Base-by-base conservation (phyloP, 2,888 invertebrate genomes). In the Drosophila setosimentum region DNA sequence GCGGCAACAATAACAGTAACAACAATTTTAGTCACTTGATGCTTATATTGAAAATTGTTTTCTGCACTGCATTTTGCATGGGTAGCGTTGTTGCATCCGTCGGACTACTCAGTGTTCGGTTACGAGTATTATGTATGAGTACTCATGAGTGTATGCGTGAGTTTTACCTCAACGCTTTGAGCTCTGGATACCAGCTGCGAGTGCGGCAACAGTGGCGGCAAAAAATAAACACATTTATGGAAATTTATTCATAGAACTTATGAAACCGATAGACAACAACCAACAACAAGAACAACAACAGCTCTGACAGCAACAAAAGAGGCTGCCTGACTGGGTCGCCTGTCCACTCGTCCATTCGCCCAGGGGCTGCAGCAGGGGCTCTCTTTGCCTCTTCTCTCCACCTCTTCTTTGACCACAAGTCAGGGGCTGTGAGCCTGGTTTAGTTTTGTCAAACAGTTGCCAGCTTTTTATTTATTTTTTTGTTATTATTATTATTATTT, bases 191-290 rank as follows among this genome's bases (percentile, higher is more conserved):
- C 83, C 87, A 88, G 90, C 87, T 88, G 90, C 77, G 80, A 84
- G 61, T 72, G 75, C 69, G 71, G 7, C 70, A 77, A 66, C 71
- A 83, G 68, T 68, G 73, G 83, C 83, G 75, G 70, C 73, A 78
- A 79, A 88, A 88, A 87, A 87, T 86, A 80, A 89, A 84, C 85
- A 90, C 86, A 87, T 86, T 85, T 92, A 92, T 92, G 92, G 92
- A 92, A 92, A 92, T 92, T 92, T 92, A 92, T 92, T 92, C 92
- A 92, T 92, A 92, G 92, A 92, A 92, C 89, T 88, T 91, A 91
- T 91, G 88, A 90, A 87, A 87, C 89, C 86, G 88, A 86, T 89
- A 89, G 90, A 86, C 89, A 82, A 82, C 81, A 61, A 42, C 66
- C 72, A 78, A 35, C 82, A 83, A 66, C 68, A 68, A 40, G 68